Percentiles rank a stretch among this genome's conserved stretches.
phyloP scores from a whole-genome alignment of 2,888 invertebrate species.

The Argynnis bischoffii region DNA sequence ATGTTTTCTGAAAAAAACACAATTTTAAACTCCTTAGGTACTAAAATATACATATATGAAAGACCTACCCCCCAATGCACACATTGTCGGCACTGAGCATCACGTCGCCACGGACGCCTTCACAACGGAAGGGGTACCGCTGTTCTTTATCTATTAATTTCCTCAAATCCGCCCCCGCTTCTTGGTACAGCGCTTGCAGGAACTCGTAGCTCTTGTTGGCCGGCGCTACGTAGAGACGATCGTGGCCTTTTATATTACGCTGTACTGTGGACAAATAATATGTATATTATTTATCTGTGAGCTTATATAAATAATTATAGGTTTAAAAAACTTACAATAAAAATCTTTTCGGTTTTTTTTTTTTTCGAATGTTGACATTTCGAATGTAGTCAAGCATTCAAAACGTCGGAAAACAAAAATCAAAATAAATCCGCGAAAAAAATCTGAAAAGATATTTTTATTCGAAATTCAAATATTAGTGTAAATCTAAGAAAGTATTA shows the following conservation, averaged over 20 bases:
- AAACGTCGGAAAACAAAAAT: too few species aligned
- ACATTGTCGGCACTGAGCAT: slow-evolving; percentile 88
- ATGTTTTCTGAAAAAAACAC: too few species aligned
- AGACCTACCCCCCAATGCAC: slow-evolving; percentile 82
- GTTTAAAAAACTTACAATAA: too few species aligned
- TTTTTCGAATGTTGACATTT: too few species aligned
- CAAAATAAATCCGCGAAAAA: too few species aligned
- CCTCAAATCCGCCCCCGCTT: slow-evolving; percentile 49
- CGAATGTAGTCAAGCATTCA: too few species aligned
- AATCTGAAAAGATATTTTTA: too few species aligned
- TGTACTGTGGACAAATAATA: slow-evolving; percentile 68
- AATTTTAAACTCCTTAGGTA: too few species aligned
- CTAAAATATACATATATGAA: neutral
- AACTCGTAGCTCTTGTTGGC: slow-evolving; percentile 87
- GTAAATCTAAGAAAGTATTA: too few species aligned
- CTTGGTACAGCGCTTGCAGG: slow-evolving; percentile 85
- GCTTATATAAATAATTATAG: neutral
- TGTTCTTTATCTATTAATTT: slow-evolving; percentile 80
- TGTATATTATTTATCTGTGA: neutral
- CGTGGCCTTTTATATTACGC: slow-evolving; percentile 94
- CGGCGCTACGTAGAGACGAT: slow-evolving; percentile 92
- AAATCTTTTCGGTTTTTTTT: too few species aligned
- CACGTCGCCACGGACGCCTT: slow-evolving; percentile 93
- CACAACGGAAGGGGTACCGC: slow-evolving; percentile 84
- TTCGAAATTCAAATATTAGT: too few species aligned